Conservation (phyloP, 2,888 invertebrate genomes). For the Coelinius sp. region DNA sequence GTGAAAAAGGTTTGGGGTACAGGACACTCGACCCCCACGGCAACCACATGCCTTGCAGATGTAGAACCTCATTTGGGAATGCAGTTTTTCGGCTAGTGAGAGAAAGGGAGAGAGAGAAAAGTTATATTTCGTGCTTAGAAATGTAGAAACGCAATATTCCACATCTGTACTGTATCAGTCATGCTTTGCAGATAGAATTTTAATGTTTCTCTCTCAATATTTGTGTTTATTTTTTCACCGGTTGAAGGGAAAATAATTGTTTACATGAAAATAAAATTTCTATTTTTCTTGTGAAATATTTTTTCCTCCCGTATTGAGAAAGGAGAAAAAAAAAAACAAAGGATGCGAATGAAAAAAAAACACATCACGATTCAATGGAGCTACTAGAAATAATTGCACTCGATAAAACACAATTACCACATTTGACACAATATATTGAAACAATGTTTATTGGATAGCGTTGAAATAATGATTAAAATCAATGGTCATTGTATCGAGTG, state of each 20-base stretch:
- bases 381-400: neutral
- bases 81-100: neutral
- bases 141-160: slow-evolving; percentile 50
- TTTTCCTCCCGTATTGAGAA: neutral
- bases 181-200: slow-evolving; percentile 21
- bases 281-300: neutral
- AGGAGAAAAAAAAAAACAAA: neutral
- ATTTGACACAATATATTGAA: neutral
- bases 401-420: neutral
- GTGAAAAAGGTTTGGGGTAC: slow-evolving; percentile 36
- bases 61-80: slow-evolving; percentile 43
- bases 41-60: slow-evolving; percentile 60
- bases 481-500: slow-evolving; percentile 9
- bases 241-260: neutral
- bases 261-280: neutral
- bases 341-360: neutral
- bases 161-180: slow-evolving; percentile 55
- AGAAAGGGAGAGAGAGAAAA: neutral
- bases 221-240: slow-evolving; percentile 1
- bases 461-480: slow-evolving; percentile 11
- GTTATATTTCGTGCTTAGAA: slow-evolving; percentile 21
- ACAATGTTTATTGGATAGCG: neutral
- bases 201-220: slow-evolving; percentile 27
- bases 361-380: neutral
- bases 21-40: slow-evolving; percentile 46